Base-by-base conservation (phyloP, 2,888 invertebrate species). In the Nemotelus nigrinus region DNA sequence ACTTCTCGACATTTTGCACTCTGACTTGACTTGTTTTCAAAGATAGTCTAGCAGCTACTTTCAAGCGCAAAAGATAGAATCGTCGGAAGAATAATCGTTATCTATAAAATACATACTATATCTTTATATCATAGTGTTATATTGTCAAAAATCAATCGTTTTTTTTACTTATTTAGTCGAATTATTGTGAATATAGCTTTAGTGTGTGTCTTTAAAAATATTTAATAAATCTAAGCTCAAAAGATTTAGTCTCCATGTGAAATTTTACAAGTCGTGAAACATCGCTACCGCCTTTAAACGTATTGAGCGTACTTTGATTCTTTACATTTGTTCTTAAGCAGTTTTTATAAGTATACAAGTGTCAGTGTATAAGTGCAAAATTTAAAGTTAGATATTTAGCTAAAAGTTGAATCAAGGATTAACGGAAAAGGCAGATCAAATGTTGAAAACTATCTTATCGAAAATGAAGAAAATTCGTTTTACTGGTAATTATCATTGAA, bases 401-500 rank as follows among this genome's bases (percentile, higher is more conserved):
- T 65, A 10, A 65, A 50, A 50, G 50, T 50, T 50, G 50, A 50
- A 50, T 7, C 53, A 53, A 53, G 10, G 53, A 7, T 53, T 53
- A 53, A 53, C 25, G 25, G 53, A 53, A 7, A 6, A 53, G 3
- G 25, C 3, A 63, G 63, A 7, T 53, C 70, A 53, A 70, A 70
- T 70, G 70, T 70, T 70, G 8, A 53, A 70, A 55, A 43, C 4
- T 43, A 55, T 70, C 8, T 6, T 53, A 3, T 45, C 7, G 43
- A 70, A 70, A 70, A 70, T 70, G 70, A 70, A 43, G 70, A 70
- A 70, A 70, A 43, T 70, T 70, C 47, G 55, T 55, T 8, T 55
- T 10, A 39, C 25, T 55, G 70, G 70, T 70, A 55, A 70, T 41
- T 67, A 58, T 58, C n/a, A 8, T 8, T 10, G 25, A 57, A 57